Conservation (phyloP, 2,888 invertebrate genomes). For the Microplitis manilae region DNA sequence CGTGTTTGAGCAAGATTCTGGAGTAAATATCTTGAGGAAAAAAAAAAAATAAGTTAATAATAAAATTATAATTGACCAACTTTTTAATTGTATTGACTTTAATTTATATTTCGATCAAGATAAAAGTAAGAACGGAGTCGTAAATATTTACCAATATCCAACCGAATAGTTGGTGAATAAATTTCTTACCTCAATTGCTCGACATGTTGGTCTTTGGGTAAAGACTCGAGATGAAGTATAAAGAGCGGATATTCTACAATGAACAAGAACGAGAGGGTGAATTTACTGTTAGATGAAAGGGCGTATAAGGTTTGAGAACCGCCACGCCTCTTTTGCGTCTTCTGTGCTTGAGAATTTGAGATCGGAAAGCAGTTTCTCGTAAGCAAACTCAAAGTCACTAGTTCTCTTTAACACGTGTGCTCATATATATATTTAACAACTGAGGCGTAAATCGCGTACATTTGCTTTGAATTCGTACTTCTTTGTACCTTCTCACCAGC, state of each 20-base stretch:
- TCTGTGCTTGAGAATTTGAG: constrained; percentile 9
- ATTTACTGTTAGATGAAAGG: constrained; percentile 41
- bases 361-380: constrained; percentile 57
- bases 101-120: constrained; percentile 10
- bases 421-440: not conserved
- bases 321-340: constrained; percentile 35
- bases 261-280: constrained; percentile 15
- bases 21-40: too few relatives aligned
- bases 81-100: not conserved
- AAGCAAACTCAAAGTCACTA: constrained; percentile 61
- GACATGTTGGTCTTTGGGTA: constrained; percentile 44
- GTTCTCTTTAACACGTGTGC: constrained; percentile 9
- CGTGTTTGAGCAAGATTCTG: too few relatives aligned
- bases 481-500: not conserved
- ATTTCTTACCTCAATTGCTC: constrained; percentile 60
- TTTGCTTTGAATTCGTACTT: constrained; percentile 42
- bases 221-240: not conserved
- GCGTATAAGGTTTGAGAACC: constrained; percentile 48
- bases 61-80: not conserved
- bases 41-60: too few relatives aligned
- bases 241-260: not conserved
- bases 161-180: constrained; percentile 58
- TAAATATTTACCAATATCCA: constrained; percentile 50
- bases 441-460: constrained; percentile 42
- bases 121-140: constrained; percentile 37